phyloP scores from a whole-genome alignment of 2,797 vertebrate species.

The Notamacropus eugenii region DNA sequence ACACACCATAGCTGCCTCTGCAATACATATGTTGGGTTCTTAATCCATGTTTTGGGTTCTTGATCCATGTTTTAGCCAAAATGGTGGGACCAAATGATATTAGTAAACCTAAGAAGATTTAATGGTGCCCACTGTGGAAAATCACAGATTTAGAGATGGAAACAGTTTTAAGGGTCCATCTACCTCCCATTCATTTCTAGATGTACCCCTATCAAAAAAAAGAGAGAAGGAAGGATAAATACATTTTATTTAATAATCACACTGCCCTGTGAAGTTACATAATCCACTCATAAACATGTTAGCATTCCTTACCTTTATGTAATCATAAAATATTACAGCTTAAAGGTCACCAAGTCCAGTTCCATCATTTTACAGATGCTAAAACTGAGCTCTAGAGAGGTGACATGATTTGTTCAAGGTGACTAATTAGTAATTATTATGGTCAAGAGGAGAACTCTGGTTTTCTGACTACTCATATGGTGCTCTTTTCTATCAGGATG shows the following conservation, averaged over 20 bases:
- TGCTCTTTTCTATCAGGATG: not conserved
- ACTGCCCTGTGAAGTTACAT: not conserved
- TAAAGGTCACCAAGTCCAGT: not conserved
- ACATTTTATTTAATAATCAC: not conserved
- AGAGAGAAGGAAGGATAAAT: not conserved
- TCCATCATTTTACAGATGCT: not conserved
- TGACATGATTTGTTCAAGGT: not conserved
- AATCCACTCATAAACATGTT: not conserved
- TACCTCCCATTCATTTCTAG: not conserved
- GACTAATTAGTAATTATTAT: not conserved
- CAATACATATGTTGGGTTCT: not conserved
- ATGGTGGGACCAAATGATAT: not conserved
- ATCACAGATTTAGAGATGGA: not conserved
- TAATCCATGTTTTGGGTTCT: not conserved
- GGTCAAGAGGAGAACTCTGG: not conserved
- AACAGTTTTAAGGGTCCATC: not conserved
- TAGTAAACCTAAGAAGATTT: not conserved
- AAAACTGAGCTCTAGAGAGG: not conserved
- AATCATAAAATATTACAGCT: not conserved
- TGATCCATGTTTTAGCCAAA: not conserved
- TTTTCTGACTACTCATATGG: not conserved
- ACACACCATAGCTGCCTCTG: not conserved
- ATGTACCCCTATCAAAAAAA: not conserved
- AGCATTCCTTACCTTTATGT: not conserved
- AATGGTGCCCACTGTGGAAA: not conserved